Conservation (phyloP, 2,888 invertebrate species). For the Tryphoninae sp. region DNA sequence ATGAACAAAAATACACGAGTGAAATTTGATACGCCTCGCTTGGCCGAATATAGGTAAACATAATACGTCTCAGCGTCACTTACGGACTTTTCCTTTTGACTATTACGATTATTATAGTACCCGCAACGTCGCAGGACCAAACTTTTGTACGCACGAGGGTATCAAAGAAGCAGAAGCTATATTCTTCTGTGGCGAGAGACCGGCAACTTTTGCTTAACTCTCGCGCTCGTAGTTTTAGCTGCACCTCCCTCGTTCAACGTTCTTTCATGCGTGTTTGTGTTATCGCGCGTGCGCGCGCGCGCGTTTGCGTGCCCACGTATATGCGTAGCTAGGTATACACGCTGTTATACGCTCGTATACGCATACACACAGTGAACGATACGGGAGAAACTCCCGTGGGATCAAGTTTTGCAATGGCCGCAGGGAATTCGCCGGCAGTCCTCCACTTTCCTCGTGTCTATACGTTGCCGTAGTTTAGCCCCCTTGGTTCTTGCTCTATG, state of each 20-base stretch:
- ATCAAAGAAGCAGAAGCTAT: slow-evolving; percentile 39
- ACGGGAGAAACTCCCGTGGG: slow-evolving; percentile 31
- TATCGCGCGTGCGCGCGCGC: background rate
- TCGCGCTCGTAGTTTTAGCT: slow-evolving; percentile 30
- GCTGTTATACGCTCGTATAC: slow-evolving; percentile 2
- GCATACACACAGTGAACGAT: slow-evolving; percentile 36
- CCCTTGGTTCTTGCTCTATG: background rate
- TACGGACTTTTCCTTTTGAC: slow-evolving; percentile 1
- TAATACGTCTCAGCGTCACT: background rate
- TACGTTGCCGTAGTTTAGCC: slow-evolving; percentile 10
- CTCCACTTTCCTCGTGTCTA: slow-evolving; percentile 18
- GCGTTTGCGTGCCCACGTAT: background rate
- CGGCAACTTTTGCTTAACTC: slow-evolving; percentile 24
- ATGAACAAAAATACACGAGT: background rate
- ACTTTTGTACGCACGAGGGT: slow-evolving; percentile 22
- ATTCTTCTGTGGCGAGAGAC: slow-evolving; percentile 14
- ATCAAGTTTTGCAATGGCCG: slow-evolving; percentile 50
- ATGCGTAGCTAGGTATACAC: background rate
- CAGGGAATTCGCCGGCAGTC: slow-evolving; percentile 44
- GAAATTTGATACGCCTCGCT: background rate
- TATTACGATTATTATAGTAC: slow-evolving; percentile 33
- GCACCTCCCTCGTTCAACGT: slow-evolving; percentile 22
- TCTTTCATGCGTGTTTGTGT: slow-evolving; percentile 7
- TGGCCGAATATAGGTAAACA: background rate
- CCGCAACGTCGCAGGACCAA: slow-evolving; percentile 1